Base-by-base conservation (phyloP, 2,113 vertebrate species). In the Bothrops jararaca region DNA sequence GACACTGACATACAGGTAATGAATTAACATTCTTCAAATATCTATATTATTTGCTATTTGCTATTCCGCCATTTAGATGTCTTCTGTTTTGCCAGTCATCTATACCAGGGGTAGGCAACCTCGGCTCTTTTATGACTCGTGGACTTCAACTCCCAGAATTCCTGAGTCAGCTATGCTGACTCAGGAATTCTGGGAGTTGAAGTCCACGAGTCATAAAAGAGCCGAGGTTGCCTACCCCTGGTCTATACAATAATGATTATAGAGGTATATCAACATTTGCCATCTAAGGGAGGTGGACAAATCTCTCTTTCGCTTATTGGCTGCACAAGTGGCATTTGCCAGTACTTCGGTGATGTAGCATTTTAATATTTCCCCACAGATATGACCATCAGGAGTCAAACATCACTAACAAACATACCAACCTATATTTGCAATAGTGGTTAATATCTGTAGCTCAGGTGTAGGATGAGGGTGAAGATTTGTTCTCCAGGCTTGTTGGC, bases 1-100 rank as follows among this genome's bases (percentile, higher is more conserved):
- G 58, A 95, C 89, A n/a, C 91, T 98, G 90, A 98, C 97, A 6
- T 97, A 98, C 96, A 98, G 97, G 97, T 98, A 94, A 95, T 64
- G 80, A 94, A 85, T 39, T 88, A 1, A 48, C 56, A 34, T 34
- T 26, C 54, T 22, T 56, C n/a, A 42, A 57, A 57, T 23, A 42
- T 57, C 48, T 50, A 86, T 5, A 50, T 12, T 48, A 48, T 86
- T 86, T 52, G 24, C 3, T 4, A 50, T 50, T 24, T 86, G 85
- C 11, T 50, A 24, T 29, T 80, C n/a, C 26, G 3, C 1, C 2
- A 6, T 53, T 87, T 45, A 22, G 11, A 48, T 88, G 26, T n/a
- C 11, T 60, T 86, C 22, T 42, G 5, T 6, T 12, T 24, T 12
- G 22, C 18, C 34, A 26, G 9, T 7, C 45, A 12, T 24, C 29